Evolutionary conservation across 2,888 invertebrate genomes (phyloP), one percentile per base, ranked within the genome.

Genomic region (Cerceris ruficornis): DNA sequence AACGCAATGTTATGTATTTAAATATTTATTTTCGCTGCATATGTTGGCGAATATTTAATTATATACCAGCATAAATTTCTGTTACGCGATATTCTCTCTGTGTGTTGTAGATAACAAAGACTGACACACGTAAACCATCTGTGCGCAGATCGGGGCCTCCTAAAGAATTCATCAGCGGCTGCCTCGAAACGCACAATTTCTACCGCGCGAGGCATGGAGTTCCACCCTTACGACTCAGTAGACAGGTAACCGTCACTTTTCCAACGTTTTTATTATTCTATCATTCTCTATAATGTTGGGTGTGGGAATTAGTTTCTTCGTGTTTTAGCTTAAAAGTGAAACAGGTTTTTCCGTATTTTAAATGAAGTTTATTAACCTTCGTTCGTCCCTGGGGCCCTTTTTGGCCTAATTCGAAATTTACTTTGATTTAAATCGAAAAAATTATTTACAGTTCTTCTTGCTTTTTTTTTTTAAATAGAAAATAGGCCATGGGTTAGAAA

Each of bases 121-220:
- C 91, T 92, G 92, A 92, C 88, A 88, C 90, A 83, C 91, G 91
- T 91, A 92, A 92, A 92, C 89, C 91, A 75, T 92, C 91, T 91
- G 89, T 92, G 87, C 92, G 92, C 87, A 92, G 91, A 91, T 91
- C 89, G 78, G 92, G 92, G 62, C 87, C 92, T 15, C 88, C 91
- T 68, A 92, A 90, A 86, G 92, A 94, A 87, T 97, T 97, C 87
- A 95, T 95, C 90, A 93, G 94, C 54, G 95, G 96, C 71, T 96
- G 96, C 88, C 92, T 97, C n/a, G 93, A 94, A 59, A 95, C 96
- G 9, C 97, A 97, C 90, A 97, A 97, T 88, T 94, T 94, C 71
- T 96, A 95, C 87, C 94, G 97, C 86, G 93, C 92, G 66, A 93
- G 93, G 15, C 97, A 97, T 87, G 95, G 95, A n/a, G 96, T 95